Base-by-base conservation (phyloP, 2,888 invertebrate species). In the Phania funesta region DNA sequence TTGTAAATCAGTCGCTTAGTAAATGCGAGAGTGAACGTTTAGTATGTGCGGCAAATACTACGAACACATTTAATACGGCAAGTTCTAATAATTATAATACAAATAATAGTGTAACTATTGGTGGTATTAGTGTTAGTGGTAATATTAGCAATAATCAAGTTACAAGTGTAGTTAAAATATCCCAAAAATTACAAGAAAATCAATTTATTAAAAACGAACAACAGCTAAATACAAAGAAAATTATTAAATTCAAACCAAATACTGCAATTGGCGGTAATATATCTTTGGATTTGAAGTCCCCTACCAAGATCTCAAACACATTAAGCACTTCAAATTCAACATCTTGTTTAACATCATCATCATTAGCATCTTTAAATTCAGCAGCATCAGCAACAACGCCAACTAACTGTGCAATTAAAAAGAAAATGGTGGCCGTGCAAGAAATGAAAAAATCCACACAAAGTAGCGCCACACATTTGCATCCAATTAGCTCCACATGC, bases 381-480 rank as follows among this genome's bases (percentile, higher is more conserved):
- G 84, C 87, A 83, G 85, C 85, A 80, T 26, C 62, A 60, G 2
- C 68, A 50, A 44, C 29, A 54, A 68, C 79, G 52, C 46, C 80
- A 60, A 56, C 76, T 77, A 84, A 83, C 68, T 68, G 84, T 83
- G 84, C 85, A 82, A 85, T 81, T 83, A 86, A 88, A 87, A 87
- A 90, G 84, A 92, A 92, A 91, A 92, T 92, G 92, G 93, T 93
- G 85, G 90, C 91, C 85, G 91, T 91, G 89, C 91, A 90, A 88
- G 91, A 91, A 87, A 88, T 90, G 86, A 89, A 89, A 87, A 88
- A 90, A 85, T 87, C 88, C 79, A 88, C 88, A 85, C 89, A 88
- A 86, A 89, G 87, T 85, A 86, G 85, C 84, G 85, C 86, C 80
- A 86, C 86, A 82, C 87, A 87, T 85, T 86, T 87, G 83, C 87